These are phyloP conservation scores for Chloroceryle inda DNA, from an alignment of 2,797 vertebrate species.

Conservation along the genomic window DNA sequence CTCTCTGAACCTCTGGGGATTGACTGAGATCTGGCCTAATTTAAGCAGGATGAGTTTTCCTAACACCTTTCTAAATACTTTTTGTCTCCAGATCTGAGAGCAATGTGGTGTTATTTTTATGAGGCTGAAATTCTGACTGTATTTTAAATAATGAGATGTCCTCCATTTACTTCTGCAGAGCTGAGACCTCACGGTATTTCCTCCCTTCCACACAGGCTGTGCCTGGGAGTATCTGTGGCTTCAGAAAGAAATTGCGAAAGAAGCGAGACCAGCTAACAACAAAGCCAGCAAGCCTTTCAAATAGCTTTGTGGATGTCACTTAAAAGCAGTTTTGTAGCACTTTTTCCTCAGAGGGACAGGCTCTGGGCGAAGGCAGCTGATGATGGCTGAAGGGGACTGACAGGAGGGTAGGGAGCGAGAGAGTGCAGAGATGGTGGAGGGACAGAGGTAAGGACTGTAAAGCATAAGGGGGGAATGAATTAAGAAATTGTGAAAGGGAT, in stretches of 20 bases:
- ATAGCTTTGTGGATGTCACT: background rate
- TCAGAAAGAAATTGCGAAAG: background rate
- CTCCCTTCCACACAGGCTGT: background rate
- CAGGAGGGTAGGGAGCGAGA: background rate
- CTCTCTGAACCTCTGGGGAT: slow-evolving; percentile 53
- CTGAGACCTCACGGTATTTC: slow-evolving; percentile 10
- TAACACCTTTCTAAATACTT: slow-evolving; percentile 21
- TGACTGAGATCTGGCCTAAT: slow-evolving; percentile 50
- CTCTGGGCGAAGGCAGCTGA: rapidly evolving
- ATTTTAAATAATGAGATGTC: slow-evolving; percentile 51
- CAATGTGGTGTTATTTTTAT: slow-evolving; percentile 26
- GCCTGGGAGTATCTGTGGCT: background rate
- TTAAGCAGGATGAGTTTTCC: slow-evolving; percentile 50
- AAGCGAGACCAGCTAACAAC: background rate
- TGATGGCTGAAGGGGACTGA: background rate
- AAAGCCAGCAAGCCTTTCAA: slow-evolving; percentile 28
- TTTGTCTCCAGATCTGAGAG: slow-evolving; percentile 37
- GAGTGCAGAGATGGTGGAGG: background rate
- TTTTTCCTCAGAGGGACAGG: background rate
- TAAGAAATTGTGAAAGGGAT: background rate
- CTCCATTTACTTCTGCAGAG: background rate
- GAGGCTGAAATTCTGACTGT: slow-evolving; percentile 17
- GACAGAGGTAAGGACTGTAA: background rate
- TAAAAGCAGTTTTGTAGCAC: background rate
- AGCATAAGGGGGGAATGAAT: background rate